Conservation (phyloP, 2,113 vertebrate genomes). For the Corapipo altera region DNA sequence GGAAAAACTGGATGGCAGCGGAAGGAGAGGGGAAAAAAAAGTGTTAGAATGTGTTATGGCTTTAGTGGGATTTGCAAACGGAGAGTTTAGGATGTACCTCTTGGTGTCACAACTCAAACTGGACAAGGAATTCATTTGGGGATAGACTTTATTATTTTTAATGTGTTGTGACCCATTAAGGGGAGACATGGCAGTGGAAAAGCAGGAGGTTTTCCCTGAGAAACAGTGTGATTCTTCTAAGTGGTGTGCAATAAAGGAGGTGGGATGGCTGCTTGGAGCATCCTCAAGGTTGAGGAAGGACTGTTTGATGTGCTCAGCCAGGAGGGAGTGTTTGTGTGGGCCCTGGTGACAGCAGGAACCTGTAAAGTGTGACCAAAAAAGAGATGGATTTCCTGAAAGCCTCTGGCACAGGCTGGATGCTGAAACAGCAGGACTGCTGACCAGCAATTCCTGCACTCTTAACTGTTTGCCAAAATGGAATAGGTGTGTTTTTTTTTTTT, state of each 20-base stretch:
- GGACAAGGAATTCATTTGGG: not conserved
- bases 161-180: not conserved
- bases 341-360: not conserved
- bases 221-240: not conserved
- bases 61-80: constrained; percentile 6
- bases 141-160: not conserved
- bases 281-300: not conserved
- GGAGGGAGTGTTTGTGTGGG: not conserved
- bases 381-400: not conserved
- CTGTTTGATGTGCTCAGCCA: not conserved
- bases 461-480: not conserved
- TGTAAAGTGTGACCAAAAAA: not conserved
- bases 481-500: not conserved
- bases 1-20: constrained; percentile 44
- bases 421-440: constrained; percentile 25
- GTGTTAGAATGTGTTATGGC: constrained; percentile 39
- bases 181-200: not conserved
- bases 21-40: not conserved
- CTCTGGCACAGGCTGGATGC: not conserved
- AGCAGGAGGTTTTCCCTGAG: not conserved
- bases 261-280: not conserved
- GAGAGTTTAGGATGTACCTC: not conserved
- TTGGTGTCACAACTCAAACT: not conserved
- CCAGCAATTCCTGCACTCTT: not conserved
- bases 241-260: not conserved